phyloP scores from a whole-genome alignment of 2,797 vertebrate genomes.

The Sebastes diaconus region DNA sequence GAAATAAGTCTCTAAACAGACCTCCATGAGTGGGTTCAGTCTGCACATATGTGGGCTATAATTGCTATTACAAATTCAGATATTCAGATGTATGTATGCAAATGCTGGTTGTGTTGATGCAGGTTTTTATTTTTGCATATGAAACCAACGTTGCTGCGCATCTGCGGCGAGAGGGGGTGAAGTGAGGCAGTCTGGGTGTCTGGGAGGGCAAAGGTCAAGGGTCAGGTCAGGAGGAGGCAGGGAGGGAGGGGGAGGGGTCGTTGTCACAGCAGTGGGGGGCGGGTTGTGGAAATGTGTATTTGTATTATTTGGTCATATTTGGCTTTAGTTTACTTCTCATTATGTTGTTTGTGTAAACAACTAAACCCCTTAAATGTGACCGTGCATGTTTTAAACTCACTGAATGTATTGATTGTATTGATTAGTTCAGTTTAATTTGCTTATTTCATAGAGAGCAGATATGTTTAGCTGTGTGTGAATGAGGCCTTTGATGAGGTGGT shows the following conservation, averaged over 20 bases:
- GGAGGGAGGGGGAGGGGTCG: slow-evolving; percentile 16
- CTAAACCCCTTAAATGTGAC: not conserved
- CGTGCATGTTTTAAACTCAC: not conserved
- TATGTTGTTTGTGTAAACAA: not conserved
- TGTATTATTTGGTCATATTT: not conserved
- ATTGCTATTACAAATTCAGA: slow-evolving; percentile 39
- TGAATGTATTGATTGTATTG: not conserved
- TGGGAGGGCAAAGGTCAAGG: slow-evolving; percentile 51
- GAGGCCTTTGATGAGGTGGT: not conserved
- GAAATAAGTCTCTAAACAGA: not conserved
- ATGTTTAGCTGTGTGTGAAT: not conserved
- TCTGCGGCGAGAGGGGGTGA: slow-evolving; percentile 39
- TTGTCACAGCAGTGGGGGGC: slow-evolving; percentile 14
- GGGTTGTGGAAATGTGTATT: not conserved
- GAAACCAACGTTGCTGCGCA: slow-evolving; percentile 41
- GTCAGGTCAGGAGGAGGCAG: slow-evolving; percentile 46
- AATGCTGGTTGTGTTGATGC: slow-evolving; percentile 25
- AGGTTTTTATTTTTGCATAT: slow-evolving; percentile 51
- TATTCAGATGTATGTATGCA: slow-evolving; percentile 50
- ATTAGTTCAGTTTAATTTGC: not conserved
- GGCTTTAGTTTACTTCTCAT: not conserved
- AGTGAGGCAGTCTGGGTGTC: slow-evolving; percentile 38
- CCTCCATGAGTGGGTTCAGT: not conserved
- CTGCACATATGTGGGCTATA: not conserved
- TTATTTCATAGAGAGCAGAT: not conserved